phyloP scores from a whole-genome alignment of 2,888 invertebrate genomes.

The Halocaridina rubra region DNA sequence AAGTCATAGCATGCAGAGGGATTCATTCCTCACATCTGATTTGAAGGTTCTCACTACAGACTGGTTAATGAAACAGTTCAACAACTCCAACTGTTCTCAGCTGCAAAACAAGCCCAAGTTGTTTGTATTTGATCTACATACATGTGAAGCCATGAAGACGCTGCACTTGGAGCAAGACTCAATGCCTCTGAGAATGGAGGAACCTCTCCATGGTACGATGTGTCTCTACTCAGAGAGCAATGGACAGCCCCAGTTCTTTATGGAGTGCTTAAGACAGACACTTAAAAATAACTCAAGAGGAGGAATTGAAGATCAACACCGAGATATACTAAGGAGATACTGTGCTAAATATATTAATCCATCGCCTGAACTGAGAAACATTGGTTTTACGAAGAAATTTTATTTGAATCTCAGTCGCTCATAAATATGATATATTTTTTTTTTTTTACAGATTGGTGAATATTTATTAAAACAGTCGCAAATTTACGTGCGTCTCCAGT shows the following conservation, averaged over 20 bases:
- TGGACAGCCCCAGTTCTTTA: neutral
- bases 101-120: conserved; percentile 26
- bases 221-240: conserved; percentile 5
- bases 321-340: neutral
- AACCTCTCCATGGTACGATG: conserved; percentile 6
- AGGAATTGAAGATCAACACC: neutral
- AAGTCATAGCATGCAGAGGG: neutral
- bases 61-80: conserved; percentile 13
- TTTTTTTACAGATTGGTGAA: no score
- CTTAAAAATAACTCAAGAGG: neutral
- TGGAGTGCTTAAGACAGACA: neutral
- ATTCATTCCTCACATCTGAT: conserved; percentile 16
- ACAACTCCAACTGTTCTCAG: conserved; percentile 4
- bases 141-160: neutral
- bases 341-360: neutral
- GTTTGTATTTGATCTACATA: conserved; percentile 15
- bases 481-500: no score
- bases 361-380: neutral
- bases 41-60: neutral
- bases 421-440: no score
- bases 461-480: no score
- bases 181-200: neutral
- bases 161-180: neutral
- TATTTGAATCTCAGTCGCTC: neutral
- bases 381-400: neutral